Base-by-base conservation (phyloP, 2,888 invertebrate genomes). In the Andrena haemorrhoa region DNA sequence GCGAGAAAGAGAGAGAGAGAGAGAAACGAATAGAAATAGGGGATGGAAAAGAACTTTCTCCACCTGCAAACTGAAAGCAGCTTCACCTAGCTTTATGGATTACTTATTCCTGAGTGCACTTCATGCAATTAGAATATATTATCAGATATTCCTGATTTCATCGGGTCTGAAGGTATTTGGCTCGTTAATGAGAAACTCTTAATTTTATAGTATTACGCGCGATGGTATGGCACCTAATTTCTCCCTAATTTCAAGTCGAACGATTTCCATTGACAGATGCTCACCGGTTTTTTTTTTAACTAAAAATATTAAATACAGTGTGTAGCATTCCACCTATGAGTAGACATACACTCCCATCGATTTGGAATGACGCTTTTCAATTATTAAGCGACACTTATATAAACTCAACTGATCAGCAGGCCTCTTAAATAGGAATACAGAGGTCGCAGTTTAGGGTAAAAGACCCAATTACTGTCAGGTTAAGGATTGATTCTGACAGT, bases 91-190 rank as follows among this genome's bases (percentile, higher is more conserved):
- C 89, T 83, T 90, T 90, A 88, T 88, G 89, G 89, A 91, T 92
- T 91, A 90, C 90, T 92, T 92, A 91, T 92, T 90, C 92, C 89
- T 89, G 90, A 89, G 79, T 78, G 87, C 89, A 89, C 89, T 93
- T 92, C 90, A 91, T 90, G 90, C 91, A 92, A 92, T 92, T 92
- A 91, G 91, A 91, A 92, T 92, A 90, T 92, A 92, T 93, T 91
- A 91, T 90, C 89, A 60, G 82, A 77, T 84, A 87, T 63, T 35
- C 51, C 51, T 78, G 73, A 76, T 73, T 80, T 65, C 65, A 29
- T 51, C 35, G 35, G 33, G 64, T 72, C 41, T 29, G 23, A 31
- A 23, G 35, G 31, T 66, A 41, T 69, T 77, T 60, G 49, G 23
- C 26, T 10, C 53, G 69, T 63, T 12, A 63, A n/a, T 41, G 20